Conservation (phyloP, 2,888 invertebrate genomes). For the Capitulum mitella region DNA sequence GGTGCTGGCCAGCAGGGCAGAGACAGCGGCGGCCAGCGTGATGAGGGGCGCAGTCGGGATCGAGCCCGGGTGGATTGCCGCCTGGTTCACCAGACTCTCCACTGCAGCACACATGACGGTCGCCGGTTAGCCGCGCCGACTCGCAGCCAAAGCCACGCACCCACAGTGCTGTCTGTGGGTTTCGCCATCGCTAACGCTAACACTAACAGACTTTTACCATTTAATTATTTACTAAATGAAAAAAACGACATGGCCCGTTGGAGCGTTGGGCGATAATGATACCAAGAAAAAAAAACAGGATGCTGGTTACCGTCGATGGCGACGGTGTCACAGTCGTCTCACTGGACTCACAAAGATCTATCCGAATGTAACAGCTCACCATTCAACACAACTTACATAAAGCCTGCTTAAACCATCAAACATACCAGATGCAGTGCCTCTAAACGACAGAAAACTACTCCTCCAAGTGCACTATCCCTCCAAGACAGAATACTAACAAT, state of each 20-base stretch:
- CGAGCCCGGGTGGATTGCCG: slow-evolving; percentile 57
- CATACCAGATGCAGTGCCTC: no score
- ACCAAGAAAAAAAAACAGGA: not conserved
- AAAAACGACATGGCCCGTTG: not conserved
- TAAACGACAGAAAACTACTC: no score
- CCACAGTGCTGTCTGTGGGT: no score
- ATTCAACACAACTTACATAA: not conserved
- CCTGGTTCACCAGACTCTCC: no score
- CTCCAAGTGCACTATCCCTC: no score
- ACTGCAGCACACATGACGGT: no score
- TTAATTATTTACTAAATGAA: not conserved
- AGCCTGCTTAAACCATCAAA: not conserved
- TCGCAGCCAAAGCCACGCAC: no score
- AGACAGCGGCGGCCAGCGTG: slow-evolving; percentile 39
- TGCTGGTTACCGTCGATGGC: not conserved
- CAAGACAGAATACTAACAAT: no score
- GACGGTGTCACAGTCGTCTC: not conserved
- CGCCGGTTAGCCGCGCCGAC: no score
- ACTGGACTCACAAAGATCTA: no score
- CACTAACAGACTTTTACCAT: not conserved
- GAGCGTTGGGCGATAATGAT: not conserved
- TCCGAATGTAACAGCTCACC: not conserved
- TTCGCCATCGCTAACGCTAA: not conserved
- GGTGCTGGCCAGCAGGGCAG: no score
- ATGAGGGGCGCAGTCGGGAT: slow-evolving; percentile 56